Percentiles rank a stretch among this genome's conserved stretches.
phyloP scores from a whole-genome alignment of 1,140 invertebrate genomes.

The Physella acuta region DNA sequence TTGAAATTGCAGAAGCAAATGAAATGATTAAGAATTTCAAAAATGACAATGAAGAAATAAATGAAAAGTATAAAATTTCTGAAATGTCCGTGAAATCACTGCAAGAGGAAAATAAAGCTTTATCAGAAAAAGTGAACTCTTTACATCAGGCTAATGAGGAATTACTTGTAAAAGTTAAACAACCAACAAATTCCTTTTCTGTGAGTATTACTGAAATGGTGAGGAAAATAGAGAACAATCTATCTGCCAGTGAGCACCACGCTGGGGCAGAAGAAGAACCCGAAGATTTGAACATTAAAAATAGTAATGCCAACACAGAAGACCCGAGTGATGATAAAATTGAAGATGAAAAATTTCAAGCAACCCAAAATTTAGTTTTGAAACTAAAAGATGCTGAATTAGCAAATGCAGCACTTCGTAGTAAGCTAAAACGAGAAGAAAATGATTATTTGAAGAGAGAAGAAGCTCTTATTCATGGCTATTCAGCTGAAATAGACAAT shows the following conservation, averaged over 20 bases:
- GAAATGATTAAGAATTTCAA: not conserved
- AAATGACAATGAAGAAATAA: not conserved
- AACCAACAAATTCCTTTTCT: too few species aligned
- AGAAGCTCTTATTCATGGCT: slow-evolving; percentile 48
- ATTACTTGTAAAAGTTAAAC: too few species aligned
- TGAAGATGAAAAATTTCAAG: slow-evolving; percentile 1
- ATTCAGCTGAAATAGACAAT: slow-evolving; percentile 46
- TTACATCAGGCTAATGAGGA: not conserved
- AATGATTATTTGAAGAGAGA: slow-evolving; percentile 40
- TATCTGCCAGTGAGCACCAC: not conserved
- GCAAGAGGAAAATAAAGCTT: slow-evolving; percentile 17
- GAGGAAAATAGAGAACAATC: not conserved
- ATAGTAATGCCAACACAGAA: too few species aligned
- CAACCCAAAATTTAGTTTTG: not conserved
- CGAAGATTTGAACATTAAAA: slow-evolving; percentile 1
- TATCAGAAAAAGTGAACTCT: not conserved
- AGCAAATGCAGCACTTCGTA: slow-evolving; percentile 25
- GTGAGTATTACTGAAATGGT: slow-evolving; percentile 17
- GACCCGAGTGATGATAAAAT: not conserved
- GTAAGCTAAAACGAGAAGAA: slow-evolving; percentile 35
- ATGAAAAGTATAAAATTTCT: slow-evolving; percentile 7
- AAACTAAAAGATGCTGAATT: slow-evolving; percentile 37
- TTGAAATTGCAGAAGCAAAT: slow-evolving; percentile 8
- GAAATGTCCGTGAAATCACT: too few species aligned
- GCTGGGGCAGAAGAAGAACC: not conserved